Evolutionary conservation across 92 coral and sea anemone species (phyloP), one percentile per base, ranked within the genome.

Genomic region (Phenganax subtilis): DNA sequence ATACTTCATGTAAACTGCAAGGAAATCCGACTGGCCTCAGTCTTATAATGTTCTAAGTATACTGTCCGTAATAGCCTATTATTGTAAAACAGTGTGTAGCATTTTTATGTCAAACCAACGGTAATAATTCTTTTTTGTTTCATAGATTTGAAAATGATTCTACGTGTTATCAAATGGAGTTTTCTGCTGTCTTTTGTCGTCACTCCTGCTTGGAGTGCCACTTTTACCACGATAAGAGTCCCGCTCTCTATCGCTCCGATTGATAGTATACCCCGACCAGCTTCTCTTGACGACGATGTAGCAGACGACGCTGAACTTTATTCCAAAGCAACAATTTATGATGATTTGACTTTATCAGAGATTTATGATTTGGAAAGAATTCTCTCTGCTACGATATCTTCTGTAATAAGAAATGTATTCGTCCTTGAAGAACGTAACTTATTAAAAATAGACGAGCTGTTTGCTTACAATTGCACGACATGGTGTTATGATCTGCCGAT

Each of bases 281-380:
- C 63, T 79, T 67, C 25, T 12, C 6, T 0, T 2, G 83, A 79
- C 57, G 82, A 15, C 0, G 82, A 77, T 37, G 14, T 79, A 51
- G 17, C 16, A 11, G 15, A 54, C 2, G 17, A 51, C 9, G 9
- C 10, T 12, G 83, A 62, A 1, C 74, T 79, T 25, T 79, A 63
- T 53, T 7, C 44, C 51, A 79, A 65, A 27, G 83, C 83, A 12
- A 79, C 83, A 15, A 79, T 79, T 68, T 79, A 79, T 64, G 83
- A 79, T 79, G 83, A 79, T 65, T 79, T 53, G 73, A 63, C 69
- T 12, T 64, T 51, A 47, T 79, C 83, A 79, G 17, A 6, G 6
- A 68, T 63, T 0, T 79, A 52, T 30, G 55, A 54, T 25, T 30
- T 79, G 44, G 62, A 53, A 7, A 14, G 61, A 51, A 54, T 79